These are phyloP conservation scores for Sinodicranocentrus sp. DNA, from an alignment of 2,888 invertebrate species.

Conservation along the genomic window DNA sequence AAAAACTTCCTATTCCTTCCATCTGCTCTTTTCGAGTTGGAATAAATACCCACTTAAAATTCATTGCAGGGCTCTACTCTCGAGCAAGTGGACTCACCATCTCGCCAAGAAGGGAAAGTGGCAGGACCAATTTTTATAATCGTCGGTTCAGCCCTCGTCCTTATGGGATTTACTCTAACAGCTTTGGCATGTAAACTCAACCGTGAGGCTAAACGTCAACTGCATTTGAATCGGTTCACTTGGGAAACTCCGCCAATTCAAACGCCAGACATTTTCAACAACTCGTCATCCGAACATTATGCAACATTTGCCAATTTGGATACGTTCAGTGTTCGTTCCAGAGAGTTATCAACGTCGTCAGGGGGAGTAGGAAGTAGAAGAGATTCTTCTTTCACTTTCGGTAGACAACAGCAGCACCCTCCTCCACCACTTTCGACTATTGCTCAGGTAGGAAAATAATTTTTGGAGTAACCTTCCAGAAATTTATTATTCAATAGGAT, in stretches of 20 bases:
- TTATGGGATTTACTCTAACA: slow-evolving; percentile 69
- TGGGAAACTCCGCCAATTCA: slow-evolving; percentile 68
- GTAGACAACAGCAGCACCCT: slow-evolving; percentile 46
- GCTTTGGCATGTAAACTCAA: slow-evolving; percentile 72
- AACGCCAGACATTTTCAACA: slow-evolving; percentile 65
- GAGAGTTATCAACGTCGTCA: slow-evolving; percentile 40
- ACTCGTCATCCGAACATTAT: slow-evolving; percentile 55
- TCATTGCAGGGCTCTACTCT: slow-evolving; percentile 33
- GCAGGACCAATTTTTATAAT: slow-evolving; percentile 75
- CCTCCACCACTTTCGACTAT: slow-evolving; percentile 74
- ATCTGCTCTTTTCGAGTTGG: too few relatives aligned
- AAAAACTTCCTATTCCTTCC: too few relatives aligned
- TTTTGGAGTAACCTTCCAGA: too few relatives aligned
- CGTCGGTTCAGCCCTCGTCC: slow-evolving; percentile 68
- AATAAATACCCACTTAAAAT: too few relatives aligned
- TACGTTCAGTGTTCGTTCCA: slow-evolving; percentile 36
- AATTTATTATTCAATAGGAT: too few relatives aligned
- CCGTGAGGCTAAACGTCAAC: slow-evolving; percentile 70
- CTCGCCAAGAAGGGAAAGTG: slow-evolving; percentile 72
- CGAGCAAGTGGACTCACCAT: slow-evolving; percentile 54
- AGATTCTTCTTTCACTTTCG: slow-evolving; percentile 58
- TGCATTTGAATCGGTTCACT: slow-evolving; percentile 67
- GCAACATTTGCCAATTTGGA: slow-evolving; percentile 67
- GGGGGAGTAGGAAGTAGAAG: slow-evolving; percentile 38
- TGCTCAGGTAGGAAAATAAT: slow-evolving; percentile 68